Base-by-base conservation (phyloP, 2,113 vertebrate species). In the Catagonus wagneri region DNA sequence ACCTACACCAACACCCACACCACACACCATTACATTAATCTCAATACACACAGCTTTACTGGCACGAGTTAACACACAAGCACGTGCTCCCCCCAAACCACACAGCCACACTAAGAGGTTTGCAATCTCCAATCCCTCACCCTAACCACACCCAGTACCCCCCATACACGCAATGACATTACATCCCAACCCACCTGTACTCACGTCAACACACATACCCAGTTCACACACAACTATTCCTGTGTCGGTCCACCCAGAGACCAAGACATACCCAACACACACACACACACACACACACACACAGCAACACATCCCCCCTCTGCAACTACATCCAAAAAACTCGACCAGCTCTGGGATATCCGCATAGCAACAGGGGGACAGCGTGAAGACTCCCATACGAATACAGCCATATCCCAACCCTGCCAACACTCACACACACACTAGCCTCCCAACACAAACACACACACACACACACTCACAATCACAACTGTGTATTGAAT, bases 191-290 rank as follows among this genome's bases (percentile, higher is more conserved):
- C 39, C 32, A 71, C 63, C 29, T 2, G 14, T 1, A 25, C 44
- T 44, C 52, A 14, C 2, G 15, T 1, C 17, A 2, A 23, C 2
- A 5, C 6, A n/a, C 65, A 22, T 1, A 32, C 22, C 4, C 19
- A 11, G 9, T 0, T 1, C 0, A 4, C 4, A 29, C 10, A 56
- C 16, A 0, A 11, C 29, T 44, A 11, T 23, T 7, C 22, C 10
- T 25, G 27, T 8, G n/a, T n/a, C 66, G 63, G 27, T 2, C 27
- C 34, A 3, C 1, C 23, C 39, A 20, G 8, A 10, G 12, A 29
- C 54, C 61, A 56, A 69, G 68, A 69, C 19, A 32, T 3, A 52
- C 7, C 4, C 44, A 63, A 20, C 14, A 4, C 22, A 20, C 2
- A 9, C 34, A 13, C 13, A 44, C 22, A 11, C 4, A 23, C 25